These are phyloP conservation scores for Stegostoma tigrinum DNA, from an alignment of 2,113 vertebrate genomes.

Conservation along the genomic window DNA sequence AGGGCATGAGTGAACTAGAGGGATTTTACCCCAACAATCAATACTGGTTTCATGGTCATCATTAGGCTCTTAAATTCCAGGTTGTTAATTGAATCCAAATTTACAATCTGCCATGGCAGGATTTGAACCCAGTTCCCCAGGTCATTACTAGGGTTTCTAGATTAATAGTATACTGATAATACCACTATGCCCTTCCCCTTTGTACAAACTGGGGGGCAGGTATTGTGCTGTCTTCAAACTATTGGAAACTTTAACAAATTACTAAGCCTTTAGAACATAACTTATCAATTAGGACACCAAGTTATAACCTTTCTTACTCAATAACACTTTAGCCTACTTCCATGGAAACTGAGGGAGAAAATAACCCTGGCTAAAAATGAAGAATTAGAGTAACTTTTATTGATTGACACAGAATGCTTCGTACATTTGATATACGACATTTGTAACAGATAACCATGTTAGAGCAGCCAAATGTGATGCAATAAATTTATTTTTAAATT, in stretches of 20 bases:
- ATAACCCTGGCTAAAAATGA: neutral
- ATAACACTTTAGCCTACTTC: neutral
- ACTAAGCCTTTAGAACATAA: neutral
- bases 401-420: neutral
- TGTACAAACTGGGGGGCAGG: neutral
- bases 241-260: neutral
- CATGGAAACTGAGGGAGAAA: neutral
- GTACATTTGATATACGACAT: neutral
- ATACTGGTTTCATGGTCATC: no score
- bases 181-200: neutral
- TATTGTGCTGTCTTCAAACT: neutral
- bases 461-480: constrained; percentile 2
- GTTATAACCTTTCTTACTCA: neutral
- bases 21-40: no score
- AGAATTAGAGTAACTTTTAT: neutral
- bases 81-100: no score
- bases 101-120: no score
- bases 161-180: no score
- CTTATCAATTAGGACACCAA: neutral
- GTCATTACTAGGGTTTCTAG: no score
- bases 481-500: constrained; percentile 14
- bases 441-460: neutral
- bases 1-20: no score
- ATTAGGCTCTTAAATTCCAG: no score
- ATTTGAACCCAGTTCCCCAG: no score